Evolutionary conservation across 2,113 vertebrate genomes (phyloP).

Genomic region (Cottus gobio): DNA sequence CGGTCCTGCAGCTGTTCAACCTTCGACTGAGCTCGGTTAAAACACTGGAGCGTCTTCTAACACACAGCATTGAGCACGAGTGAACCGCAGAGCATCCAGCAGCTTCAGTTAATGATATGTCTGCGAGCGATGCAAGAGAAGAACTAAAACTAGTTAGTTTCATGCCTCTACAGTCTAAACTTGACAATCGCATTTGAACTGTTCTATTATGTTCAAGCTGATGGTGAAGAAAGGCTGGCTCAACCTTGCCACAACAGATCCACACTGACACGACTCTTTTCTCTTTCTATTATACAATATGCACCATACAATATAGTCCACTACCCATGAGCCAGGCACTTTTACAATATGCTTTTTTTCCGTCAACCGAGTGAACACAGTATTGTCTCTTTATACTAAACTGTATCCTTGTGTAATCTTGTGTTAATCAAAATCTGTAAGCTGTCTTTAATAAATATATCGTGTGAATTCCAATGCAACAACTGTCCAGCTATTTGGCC

Average conservation of each 20-base stretch:
- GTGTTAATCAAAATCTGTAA: not conserved
- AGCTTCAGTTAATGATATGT: conserved; percentile 57
- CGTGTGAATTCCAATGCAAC: not conserved
- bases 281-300: not conserved
- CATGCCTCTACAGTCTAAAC: conserved; percentile 35
- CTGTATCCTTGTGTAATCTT: not conserved
- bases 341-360: not conserved
- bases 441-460: not conserved
- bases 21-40: conserved; percentile 44
- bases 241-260: conserved; percentile 10
- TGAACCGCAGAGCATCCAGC: conserved; percentile 42
- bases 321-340: not conserved
- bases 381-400: not conserved
- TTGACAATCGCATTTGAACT: conserved; percentile 42
- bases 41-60: conserved; percentile 41
- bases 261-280: not conserved
- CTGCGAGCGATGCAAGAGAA: conserved; percentile 39
- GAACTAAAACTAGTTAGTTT: conserved; percentile 30
- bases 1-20: conserved; percentile 43
- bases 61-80: conserved; percentile 12
- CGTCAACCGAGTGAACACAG: not conserved
- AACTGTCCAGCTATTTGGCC: conserved; percentile 3
- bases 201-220: conserved; percentile 27
- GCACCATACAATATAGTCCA: not conserved
- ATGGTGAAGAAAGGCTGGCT: conserved; percentile 5